These are phyloP conservation scores for Drosophila diplacantha DNA, from an alignment of 2,888 invertebrate species.

Conservation along the genomic window DNA sequence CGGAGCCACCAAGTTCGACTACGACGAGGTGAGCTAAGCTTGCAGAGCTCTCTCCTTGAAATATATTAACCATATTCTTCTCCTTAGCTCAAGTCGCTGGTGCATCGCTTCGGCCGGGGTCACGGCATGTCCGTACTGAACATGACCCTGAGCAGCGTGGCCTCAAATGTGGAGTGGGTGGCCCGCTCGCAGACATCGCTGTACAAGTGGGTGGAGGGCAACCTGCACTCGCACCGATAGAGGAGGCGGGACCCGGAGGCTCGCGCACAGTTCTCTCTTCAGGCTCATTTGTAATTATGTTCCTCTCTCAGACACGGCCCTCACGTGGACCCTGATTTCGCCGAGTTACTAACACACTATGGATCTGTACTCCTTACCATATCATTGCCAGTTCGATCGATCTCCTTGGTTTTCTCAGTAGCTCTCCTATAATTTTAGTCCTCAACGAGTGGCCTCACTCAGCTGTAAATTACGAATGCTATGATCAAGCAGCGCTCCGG, in stretches of 20 bases:
- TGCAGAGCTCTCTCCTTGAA: neutral
- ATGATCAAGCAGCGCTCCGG: constrained; percentile 25
- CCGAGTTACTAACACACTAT: constrained; percentile 36
- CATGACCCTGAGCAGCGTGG: constrained; percentile 78
- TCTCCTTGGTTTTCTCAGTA: constrained; percentile 37
- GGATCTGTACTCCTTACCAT: constrained; percentile 61
- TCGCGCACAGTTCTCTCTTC: constrained; percentile 13
- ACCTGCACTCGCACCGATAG: constrained; percentile 75
- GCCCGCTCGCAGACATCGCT: constrained; percentile 76
- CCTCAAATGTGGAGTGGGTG: constrained; percentile 78
- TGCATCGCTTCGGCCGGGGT: constrained; percentile 78
- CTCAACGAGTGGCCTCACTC: constrained; percentile 21
- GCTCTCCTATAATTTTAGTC: constrained; percentile 43
- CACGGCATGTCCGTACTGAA: constrained; percentile 77
- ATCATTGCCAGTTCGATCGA: constrained; percentile 61
- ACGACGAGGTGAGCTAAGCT: constrained; percentile 75
- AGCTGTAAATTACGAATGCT: constrained; percentile 42
- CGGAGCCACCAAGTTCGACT: constrained; percentile 78
- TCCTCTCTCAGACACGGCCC: constrained; percentile 61
- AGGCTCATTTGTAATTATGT: constrained; percentile 76
- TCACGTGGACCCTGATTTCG: constrained; percentile 25
- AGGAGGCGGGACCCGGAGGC: constrained; percentile 13
- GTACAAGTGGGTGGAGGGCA: constrained; percentile 77
- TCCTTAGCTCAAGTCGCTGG: constrained; percentile 76
- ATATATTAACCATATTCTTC: too few species aligned